A percentile compares a stretch with the other conserved stretches of the same genome.
Conservation (phyloP, 1,140 invertebrate species). For the Eupristina koningsbergeri region DNA sequence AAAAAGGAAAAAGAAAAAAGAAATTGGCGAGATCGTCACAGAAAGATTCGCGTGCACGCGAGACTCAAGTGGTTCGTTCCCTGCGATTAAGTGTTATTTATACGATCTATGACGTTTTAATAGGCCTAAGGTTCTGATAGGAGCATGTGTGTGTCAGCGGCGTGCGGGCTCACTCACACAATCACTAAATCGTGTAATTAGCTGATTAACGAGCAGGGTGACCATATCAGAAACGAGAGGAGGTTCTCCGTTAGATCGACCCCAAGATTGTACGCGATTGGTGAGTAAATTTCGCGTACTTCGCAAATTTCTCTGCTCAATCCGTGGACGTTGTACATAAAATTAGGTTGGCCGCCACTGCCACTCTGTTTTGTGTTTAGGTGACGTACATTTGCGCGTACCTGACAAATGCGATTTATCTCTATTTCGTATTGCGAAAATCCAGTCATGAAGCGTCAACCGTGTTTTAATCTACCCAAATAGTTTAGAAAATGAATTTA, state of each 20-base stretch:
- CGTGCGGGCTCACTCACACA: conserved; percentile 5
- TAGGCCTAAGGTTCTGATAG: conserved; percentile 11
- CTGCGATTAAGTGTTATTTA: conserved; percentile 5
- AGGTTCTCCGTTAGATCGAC: not conserved
- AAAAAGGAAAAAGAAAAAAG: too few species aligned
- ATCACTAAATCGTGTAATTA: conserved; percentile 55
- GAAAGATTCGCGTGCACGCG: conserved; percentile 34
- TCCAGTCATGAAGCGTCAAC: not conserved
- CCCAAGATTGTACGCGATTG: not conserved
- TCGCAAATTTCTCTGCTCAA: too few species aligned
- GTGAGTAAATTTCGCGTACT: not conserved
- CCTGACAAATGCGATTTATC: conserved; percentile 13
- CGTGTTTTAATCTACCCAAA: not conserved
- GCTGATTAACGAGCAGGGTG: conserved; percentile 52
- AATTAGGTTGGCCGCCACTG: too few species aligned
- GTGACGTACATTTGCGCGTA: too few species aligned
- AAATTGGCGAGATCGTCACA: not conserved
- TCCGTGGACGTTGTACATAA: not conserved
- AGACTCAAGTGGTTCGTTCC: not conserved
- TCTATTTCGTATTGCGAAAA: not conserved
- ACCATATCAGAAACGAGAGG: conserved; percentile 31
- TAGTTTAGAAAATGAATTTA: not conserved
- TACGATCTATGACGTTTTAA: conserved; percentile 34
- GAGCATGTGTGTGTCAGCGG: conserved; percentile 11
- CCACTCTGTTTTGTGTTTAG: too few species aligned